Evolutionary conservation across 2,113 vertebrate species (phyloP).

Genomic region (Mellivora capensis): DNA sequence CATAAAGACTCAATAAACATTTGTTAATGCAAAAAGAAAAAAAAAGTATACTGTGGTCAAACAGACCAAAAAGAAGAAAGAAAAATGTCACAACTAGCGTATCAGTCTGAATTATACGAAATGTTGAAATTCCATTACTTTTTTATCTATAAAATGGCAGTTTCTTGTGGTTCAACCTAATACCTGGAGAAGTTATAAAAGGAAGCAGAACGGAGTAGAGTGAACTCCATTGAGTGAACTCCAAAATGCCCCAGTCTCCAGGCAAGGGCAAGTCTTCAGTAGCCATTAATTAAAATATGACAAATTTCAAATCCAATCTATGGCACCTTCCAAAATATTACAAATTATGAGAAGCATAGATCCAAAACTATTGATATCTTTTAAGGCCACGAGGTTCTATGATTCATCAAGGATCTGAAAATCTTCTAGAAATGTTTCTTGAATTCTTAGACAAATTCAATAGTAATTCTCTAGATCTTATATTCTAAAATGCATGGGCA

Average conservation of each 20-base stretch:
- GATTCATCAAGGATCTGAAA: background rate
- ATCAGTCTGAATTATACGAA: background rate
- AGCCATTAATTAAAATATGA: background rate
- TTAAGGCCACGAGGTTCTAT: background rate
- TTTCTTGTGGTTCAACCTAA: background rate
- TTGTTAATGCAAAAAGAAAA: background rate
- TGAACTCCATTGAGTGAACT: background rate
- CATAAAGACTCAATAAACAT: background rate
- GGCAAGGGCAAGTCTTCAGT: background rate
- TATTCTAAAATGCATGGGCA: background rate
- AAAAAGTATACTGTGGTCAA: background rate
- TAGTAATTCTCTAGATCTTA: background rate
- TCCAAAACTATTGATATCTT: background rate
- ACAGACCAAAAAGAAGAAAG: background rate
- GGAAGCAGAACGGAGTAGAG: background rate
- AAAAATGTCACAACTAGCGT: background rate
- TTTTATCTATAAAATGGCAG: background rate
- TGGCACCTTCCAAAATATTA: background rate
- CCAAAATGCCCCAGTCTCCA: background rate
- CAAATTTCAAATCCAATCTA: background rate
- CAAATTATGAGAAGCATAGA: background rate
- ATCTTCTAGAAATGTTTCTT: background rate
- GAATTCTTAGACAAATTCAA: background rate
- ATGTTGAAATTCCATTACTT: background rate
- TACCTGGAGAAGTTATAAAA: background rate